phyloP scores from a whole-genome alignment of 2,797 vertebrate species.

The Poliocrania exsul region DNA sequence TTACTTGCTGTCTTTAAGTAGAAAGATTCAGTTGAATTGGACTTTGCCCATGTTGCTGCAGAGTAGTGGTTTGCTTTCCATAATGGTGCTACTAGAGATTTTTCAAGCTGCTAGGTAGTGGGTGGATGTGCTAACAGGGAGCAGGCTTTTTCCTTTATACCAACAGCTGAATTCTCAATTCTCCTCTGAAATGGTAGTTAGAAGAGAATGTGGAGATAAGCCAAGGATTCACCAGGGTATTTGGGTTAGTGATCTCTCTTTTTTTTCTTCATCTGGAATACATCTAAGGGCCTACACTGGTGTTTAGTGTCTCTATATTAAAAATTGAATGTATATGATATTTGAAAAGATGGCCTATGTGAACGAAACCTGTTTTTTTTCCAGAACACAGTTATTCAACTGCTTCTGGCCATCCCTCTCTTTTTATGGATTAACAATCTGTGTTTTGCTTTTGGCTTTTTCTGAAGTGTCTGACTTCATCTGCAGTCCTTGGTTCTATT shows the following conservation, averaged over 20 bases:
- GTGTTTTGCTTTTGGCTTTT: not conserved
- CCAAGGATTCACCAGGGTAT: not conserved
- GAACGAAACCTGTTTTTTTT: not conserved
- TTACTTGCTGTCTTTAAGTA: not conserved
- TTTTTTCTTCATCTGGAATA: not conserved
- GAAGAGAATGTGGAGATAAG: not conserved
- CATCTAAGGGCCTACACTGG: not conserved
- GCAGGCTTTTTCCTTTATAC: not conserved
- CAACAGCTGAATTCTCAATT: not conserved
- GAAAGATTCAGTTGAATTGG: not conserved
- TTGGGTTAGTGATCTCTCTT: not conserved
- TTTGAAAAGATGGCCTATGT: not conserved
- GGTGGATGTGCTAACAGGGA: not conserved
- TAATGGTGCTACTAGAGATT: not conserved
- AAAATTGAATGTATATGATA: not conserved
- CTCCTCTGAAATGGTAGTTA: not conserved
- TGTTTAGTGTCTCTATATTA: not conserved
- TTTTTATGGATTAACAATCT: not conserved
- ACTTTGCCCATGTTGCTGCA: conserved; percentile 2
- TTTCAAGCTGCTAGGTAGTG: not conserved
- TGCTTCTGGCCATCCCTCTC: not conserved
- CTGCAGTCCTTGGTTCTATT: not conserved
- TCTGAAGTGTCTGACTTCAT: not conserved
- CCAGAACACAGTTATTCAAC: not conserved
- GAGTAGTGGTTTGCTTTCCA: not conserved